Evolutionary conservation across 2,888 invertebrate species (phyloP).

Genomic region (Metalampra italica): DNA sequence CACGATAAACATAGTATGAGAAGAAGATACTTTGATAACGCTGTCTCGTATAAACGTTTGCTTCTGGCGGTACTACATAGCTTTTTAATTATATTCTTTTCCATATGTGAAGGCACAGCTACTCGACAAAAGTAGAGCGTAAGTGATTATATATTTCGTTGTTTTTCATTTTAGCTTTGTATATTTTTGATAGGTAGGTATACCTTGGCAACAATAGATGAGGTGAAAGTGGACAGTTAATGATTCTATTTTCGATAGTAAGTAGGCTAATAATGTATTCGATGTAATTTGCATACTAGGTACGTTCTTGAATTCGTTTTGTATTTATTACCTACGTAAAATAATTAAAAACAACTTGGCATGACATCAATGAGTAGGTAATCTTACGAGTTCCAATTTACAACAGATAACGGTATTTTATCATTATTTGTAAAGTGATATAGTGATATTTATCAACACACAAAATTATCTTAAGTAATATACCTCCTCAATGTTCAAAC

Average conservation of each 20-base stretch:
- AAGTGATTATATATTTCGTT: constrained; percentile 7
- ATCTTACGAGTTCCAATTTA: constrained; percentile 43
- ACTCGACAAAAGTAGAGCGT: constrained; percentile 8
- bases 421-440: constrained; percentile 25
- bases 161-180: constrained; percentile 13
- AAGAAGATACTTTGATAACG: too few species aligned
- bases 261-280: constrained; percentile 9
- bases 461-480: background rate
- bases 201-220: constrained; percentile 17
- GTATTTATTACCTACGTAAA: background rate
- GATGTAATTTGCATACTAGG: background rate
- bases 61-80: too few species aligned
- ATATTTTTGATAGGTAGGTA: constrained; percentile 6
- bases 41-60: too few species aligned
- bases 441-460: background rate
- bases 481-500: background rate
- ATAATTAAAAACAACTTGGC: constrained; percentile 5
- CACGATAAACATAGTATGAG: too few species aligned
- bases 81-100: too few species aligned
- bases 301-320: background rate
- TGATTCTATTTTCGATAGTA: constrained; percentile 9
- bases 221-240: constrained; percentile 21
- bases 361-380: constrained; percentile 28
- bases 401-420: constrained; percentile 46
- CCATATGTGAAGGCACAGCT: background rate